Base-by-base conservation (phyloP, 2,113 vertebrate genomes). In the Excalfactoria chinensis region DNA sequence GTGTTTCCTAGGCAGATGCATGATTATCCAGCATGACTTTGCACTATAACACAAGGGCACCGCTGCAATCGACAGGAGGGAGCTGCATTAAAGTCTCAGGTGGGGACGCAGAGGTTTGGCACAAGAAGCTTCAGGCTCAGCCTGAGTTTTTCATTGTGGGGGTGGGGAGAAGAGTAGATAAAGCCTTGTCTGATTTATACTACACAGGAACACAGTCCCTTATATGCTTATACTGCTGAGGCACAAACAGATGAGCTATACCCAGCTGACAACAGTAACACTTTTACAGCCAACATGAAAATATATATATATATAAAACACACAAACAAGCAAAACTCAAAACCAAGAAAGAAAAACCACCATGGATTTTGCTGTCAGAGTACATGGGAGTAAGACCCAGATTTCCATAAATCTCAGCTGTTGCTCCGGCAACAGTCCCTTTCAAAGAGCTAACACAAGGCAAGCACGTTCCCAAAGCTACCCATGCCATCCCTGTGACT, bases 21-120 rank as follows among this genome's bases (percentile, higher is more conserved):
- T 88, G 89, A 89, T 95, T 93, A 94, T 86, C 91, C 83, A 86
- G 88, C 86, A 88, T 96, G 95, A 95, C 91, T 93, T 88, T 94
- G 93, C 89, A 91, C 30, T 88, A 56, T 0, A 80, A 71, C 59
- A 91, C 89, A 95, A 94, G 91, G 93, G 73, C 87, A 75, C 9
- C 3, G 79, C 32, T 60, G 70, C 28, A 68, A 92, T 48, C 88
- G 55, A 28, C 3, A 1, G 34, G 3, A 63, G 32, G 11, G 12
- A 79, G 43, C 71, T 77, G 81, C 84, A 93, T 62, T 41, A 35
- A 78, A 86, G 84, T 58, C 51, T 64, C 60, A 93, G 73, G 62
- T 88, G 76, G 93, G 49, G 32, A 88, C 37, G 11, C 49, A 86
- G 88, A 88, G 60, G 25, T 25, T 56, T 18, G 86, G 49, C 34